Evolutionary conservation across 2,113 vertebrate genomes (phyloP).

Genomic region (Columba janthina): DNA sequence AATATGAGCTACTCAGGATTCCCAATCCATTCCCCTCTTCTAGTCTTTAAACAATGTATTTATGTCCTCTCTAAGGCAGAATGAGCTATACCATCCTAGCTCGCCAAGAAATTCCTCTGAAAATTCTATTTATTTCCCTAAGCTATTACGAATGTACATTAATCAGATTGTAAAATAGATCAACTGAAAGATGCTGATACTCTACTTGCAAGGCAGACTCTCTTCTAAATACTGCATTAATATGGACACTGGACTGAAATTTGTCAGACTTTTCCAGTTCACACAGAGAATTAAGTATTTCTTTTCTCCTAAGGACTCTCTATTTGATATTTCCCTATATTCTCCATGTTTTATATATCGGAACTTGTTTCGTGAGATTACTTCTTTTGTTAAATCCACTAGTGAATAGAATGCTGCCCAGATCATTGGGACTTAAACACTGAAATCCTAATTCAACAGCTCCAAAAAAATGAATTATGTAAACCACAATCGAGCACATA

Average conservation of each 20-base stretch:
- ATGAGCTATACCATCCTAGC: not conserved
- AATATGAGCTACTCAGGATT: not conserved
- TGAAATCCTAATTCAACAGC: not conserved
- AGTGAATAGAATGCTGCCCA: not conserved
- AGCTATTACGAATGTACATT: not conserved
- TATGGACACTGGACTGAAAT: not conserved
- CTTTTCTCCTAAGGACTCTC: not conserved
- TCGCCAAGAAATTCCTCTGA: not conserved
- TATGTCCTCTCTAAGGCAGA: not conserved
- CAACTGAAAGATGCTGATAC: not conserved
- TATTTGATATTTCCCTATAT: not conserved
- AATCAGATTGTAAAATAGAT: not conserved
- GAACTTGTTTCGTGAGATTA: not conserved
- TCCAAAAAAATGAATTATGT: not conserved
- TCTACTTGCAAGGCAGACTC: not conserved
- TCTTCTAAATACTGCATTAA: not conserved
- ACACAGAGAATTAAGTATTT: not conserved
- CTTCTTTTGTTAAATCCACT: not conserved
- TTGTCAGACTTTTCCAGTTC: not conserved
- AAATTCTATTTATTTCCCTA: not conserved
- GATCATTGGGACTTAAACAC: not conserved
- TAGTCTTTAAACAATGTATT: not conserved
- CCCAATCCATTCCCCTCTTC: not conserved
- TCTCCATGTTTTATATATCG: fast-evolving
- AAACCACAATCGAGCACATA: not conserved